Evolutionary conservation across 2,113 vertebrate genomes (phyloP).

Genomic region (Tamias sibiricus): DNA sequence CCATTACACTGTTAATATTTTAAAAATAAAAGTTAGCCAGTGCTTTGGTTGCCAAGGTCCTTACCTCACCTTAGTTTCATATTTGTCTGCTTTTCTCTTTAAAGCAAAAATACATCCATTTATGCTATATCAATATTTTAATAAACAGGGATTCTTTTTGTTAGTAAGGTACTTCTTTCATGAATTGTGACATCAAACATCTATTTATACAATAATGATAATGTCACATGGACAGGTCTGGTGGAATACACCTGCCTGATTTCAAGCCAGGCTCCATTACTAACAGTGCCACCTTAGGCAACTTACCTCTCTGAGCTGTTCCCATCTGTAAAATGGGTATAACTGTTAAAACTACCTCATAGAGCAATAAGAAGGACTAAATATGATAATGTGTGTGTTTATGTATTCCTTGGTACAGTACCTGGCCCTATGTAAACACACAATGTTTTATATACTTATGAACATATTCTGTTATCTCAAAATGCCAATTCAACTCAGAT

Average conservation of each 20-base stretch:
- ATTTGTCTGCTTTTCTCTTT: slow-evolving; percentile 60
- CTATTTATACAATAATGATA: slow-evolving; percentile 7
- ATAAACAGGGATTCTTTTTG: background rate
- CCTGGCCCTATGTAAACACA: background rate
- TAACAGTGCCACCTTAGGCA: background rate
- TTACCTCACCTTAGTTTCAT: slow-evolving; percentile 5
- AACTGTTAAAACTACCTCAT: background rate
- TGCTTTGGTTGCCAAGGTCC: slow-evolving; percentile 5
- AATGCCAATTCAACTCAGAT: background rate
- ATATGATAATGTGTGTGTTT: background rate
- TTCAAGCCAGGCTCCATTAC: slow-evolving; percentile 6
- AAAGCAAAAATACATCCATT: background rate
- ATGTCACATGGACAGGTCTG: background rate
- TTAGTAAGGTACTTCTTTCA: slow-evolving; percentile 33
- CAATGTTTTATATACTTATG: background rate
- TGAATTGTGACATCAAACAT: background rate
- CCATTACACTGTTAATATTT: slow-evolving; percentile 12
- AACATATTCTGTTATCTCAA: background rate
- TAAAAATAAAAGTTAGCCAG: slow-evolving; percentile 21
- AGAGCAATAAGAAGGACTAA: background rate
- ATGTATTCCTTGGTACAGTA: background rate
- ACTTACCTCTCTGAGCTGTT: background rate
- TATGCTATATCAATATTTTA: slow-evolving; percentile 12
- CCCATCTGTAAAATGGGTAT: slow-evolving; percentile 20
- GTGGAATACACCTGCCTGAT: background rate